phyloP scores from a whole-genome alignment of 2,113 vertebrate species.

The Glareola pratincola region DNA sequence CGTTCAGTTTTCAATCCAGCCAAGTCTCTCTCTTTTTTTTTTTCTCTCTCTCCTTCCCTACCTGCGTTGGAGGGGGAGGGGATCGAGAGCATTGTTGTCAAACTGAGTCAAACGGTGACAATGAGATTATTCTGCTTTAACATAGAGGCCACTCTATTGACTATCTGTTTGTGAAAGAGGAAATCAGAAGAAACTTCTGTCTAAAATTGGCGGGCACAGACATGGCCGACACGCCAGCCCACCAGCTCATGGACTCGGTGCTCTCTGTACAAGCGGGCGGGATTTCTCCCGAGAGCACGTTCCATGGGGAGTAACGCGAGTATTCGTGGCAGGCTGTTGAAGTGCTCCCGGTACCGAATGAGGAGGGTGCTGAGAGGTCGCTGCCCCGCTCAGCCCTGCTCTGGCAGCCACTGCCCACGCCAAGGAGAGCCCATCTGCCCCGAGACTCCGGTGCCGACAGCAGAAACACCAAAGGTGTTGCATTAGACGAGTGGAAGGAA shows the following conservation, averaged over 20 bases:
- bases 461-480: background rate
- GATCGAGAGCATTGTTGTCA: too few species aligned
- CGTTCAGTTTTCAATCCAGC: too few species aligned
- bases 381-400: background rate
- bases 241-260: background rate
- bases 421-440: too few species aligned
- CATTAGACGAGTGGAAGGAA: background rate
- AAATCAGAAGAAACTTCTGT: background rate
- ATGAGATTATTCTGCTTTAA: background rate
- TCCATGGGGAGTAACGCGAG: background rate
- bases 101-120: too few species aligned
- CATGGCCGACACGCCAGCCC: background rate
- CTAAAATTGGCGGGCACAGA: background rate
- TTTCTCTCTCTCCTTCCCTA: too few species aligned
- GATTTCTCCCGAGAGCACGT: background rate
- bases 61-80: too few species aligned
- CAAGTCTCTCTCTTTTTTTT: too few species aligned
- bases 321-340: background rate
- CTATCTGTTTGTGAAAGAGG: background rate
- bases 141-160: background rate
- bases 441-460: background rate
- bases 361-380: fast-evolving
- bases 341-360: background rate
- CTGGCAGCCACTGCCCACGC: background rate
- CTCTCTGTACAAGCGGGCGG: background rate